Evolutionary conservation across 2,113 vertebrate genomes (phyloP).

Genomic region (Cyanoramphus novaezelandiae): DNA sequence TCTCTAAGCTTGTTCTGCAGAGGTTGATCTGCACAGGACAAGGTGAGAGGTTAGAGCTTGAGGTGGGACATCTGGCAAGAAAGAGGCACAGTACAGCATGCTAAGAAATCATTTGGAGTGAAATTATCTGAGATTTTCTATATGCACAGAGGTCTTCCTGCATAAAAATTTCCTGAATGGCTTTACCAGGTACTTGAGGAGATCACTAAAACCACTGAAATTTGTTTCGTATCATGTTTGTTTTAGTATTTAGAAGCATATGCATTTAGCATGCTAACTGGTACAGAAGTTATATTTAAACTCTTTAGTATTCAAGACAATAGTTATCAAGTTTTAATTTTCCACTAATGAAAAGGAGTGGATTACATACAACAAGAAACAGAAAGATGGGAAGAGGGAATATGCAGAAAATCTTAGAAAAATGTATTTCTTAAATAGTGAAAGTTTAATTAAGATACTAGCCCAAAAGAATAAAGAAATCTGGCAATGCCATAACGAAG

Average conservation of each 20-base stretch:
- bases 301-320: not conserved
- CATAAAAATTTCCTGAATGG: not conserved
- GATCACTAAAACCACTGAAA: not conserved
- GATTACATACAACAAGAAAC: not conserved
- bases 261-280: not conserved
- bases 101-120: not conserved
- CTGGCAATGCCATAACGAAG: not conserved
- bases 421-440: not conserved
- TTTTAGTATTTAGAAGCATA: not conserved
- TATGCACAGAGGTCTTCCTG: not conserved
- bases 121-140: slow-evolving; percentile 14
- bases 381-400: not conserved
- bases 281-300: not conserved
- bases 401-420: not conserved
- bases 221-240: not conserved
- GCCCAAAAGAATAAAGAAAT: not conserved
- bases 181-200: not conserved
- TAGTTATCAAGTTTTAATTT: not conserved
- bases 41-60: not conserved
- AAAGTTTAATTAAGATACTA: not conserved
- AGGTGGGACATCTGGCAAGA: not conserved
- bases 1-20: not conserved
- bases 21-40: not conserved
- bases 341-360: not conserved
- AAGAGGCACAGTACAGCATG: not conserved